Evolutionary conservation across 2,113 vertebrate genomes (phyloP).

Genomic region (Ammodytes dubius): DNA sequence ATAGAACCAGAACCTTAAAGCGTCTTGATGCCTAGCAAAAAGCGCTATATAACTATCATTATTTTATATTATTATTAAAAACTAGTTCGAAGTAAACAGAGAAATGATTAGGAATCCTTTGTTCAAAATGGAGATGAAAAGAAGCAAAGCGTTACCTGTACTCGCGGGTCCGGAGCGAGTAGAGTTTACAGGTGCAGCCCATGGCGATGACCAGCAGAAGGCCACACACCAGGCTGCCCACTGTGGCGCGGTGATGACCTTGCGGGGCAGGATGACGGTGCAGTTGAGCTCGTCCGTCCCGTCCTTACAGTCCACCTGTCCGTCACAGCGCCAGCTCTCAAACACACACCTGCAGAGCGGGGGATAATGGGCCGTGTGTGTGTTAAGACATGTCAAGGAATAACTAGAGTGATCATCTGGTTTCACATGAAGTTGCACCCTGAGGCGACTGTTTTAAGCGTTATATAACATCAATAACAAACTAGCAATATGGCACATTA

Average conservation of each 20-base stretch:
- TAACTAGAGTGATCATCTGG: background rate
- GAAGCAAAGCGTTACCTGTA: constrained; percentile 78
- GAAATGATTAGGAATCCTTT: background rate
- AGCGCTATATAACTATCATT: too few species aligned
- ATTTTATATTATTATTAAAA: too few species aligned
- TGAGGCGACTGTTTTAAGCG: accelerated
- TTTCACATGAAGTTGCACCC: background rate
- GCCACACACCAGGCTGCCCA: constrained; percentile 92
- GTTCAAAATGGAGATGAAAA: too few species aligned
- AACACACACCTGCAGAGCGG: constrained; percentile 88
- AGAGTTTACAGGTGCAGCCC: constrained; percentile 93
- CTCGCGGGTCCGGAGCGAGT: constrained; percentile 90
- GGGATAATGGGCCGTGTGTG: constrained; percentile 26
- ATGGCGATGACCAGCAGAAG: constrained; percentile 92
- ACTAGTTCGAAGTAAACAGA: background rate
- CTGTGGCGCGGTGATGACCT: constrained; percentile 93
- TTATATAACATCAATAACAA: background rate
- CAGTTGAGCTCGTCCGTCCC: constrained; percentile 91
- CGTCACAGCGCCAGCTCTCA: constrained; percentile 94
- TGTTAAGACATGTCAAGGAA: background rate
- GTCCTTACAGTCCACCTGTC: constrained; percentile 92
- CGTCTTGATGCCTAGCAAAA: too few species aligned
- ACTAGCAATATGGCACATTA: background rate
- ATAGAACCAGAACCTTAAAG: too few species aligned
- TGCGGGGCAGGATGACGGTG: constrained; percentile 88